A percentile compares a stretch with the other conserved stretches of the same genome.
Evolutionary conservation across 2,113 vertebrate genomes (phyloP).

Genomic region (Phainopepla nitens): DNA sequence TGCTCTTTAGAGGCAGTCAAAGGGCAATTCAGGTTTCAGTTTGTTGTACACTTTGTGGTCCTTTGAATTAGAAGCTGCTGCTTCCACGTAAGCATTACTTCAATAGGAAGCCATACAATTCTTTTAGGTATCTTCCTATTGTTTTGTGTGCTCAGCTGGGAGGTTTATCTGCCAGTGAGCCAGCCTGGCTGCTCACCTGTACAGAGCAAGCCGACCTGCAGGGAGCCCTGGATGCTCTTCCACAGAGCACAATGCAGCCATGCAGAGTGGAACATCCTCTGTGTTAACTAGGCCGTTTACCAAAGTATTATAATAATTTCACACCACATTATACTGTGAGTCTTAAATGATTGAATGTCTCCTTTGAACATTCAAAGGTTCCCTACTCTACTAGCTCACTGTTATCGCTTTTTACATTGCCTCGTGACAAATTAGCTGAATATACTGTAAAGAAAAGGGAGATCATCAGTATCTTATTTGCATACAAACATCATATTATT

Average conservation of each 20-base stretch:
- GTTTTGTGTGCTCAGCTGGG: background rate
- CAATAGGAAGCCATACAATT: background rate
- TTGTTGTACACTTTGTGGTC: background rate
- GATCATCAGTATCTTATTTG: slow-evolving; percentile 32
- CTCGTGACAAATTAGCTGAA: slow-evolving; percentile 23
- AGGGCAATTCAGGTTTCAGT: background rate
- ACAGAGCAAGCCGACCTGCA: background rate
- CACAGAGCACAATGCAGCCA: background rate
- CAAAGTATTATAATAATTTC: background rate
- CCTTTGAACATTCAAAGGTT: slow-evolving; percentile 45
- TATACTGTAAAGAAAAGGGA: background rate
- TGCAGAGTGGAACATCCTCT: background rate
- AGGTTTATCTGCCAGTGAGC: background rate
- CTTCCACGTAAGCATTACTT: background rate
- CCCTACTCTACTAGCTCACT: background rate
- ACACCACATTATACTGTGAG: slow-evolving; percentile 4
- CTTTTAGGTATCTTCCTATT: background rate
- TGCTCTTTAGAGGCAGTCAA: background rate
- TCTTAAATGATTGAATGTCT: slow-evolving; percentile 19
- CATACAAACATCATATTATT: slow-evolving; percentile 7
- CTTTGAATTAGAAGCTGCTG: background rate
- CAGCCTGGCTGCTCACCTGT: background rate
- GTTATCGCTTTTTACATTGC: background rate
- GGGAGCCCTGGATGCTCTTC: background rate
- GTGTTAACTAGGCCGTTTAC: background rate